Evolutionary conservation across 2,888 invertebrate genomes (phyloP), one percentile per base, ranked within the genome.

Genomic region (Caprella mutica): DNA sequence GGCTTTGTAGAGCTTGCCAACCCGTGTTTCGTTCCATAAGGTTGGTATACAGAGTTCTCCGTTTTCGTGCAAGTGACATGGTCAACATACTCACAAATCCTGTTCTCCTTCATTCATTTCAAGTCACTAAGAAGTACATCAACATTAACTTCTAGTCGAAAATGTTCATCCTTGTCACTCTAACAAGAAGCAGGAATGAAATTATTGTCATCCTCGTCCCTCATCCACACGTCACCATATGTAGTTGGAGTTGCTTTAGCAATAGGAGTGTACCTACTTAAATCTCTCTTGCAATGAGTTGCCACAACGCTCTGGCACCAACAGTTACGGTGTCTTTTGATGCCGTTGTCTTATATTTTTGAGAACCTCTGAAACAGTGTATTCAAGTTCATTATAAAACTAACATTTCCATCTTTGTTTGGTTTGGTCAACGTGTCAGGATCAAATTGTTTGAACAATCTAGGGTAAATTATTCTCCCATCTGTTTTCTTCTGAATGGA

Each of bases 301-400:
- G 33, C 29, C 8, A 48, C 29, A 17, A 48, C 17, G 6, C 29
- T 48, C 33, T 48, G 48, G 5, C 29, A 30, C 19, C 48, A 48
- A 17, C 17, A 27, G 5, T 23, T n/a, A 3, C 17, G 19, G n/a
- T 27, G 21, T 19, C n/a, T 48, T 17, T 17, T 48, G 19, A 48
- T 21, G 12, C 48, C 48, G 17, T 19, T 30, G 21, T 48, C 30
- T 27, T 48, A 48, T 19, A 48, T 24, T 5, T 19, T 27, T 21
- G 48, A 30, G 48, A 48, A 48, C 19, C 48, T 27, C 29, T n/a
- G 17, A n/a, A 48, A 30, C 17, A 48, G 48, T 48, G 19, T 48
- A 21, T 48, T 48, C 48, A 48, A 19, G n/a, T 29, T 21, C 6
- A 48, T 30, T 17, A 48, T 48, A 23, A 26, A 48, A 23, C 48